phyloP scores from a whole-genome alignment of 2,113 vertebrate species.

The Pycnonotus jocosus region DNA sequence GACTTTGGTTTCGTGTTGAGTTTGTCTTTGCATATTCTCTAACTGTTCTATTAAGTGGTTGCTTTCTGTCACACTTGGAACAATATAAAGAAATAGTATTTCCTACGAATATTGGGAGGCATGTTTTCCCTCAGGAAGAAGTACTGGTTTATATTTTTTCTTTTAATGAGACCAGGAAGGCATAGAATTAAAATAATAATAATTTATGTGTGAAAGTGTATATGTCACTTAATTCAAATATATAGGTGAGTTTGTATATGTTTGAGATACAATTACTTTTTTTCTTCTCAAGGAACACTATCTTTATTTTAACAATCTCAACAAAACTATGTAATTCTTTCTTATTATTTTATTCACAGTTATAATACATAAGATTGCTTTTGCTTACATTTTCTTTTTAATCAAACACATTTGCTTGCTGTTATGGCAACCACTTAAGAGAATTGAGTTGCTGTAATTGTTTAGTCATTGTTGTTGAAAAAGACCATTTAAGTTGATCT shows the following conservation, averaged over 20 bases:
- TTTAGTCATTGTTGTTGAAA: slow-evolving; percentile 28
- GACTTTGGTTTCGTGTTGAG: not conserved
- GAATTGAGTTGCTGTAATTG: slow-evolving; percentile 3
- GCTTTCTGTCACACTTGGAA: not conserved
- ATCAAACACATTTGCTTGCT: slow-evolving; percentile 4
- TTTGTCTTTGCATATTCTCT: not conserved
- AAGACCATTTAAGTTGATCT: slow-evolving; percentile 9
- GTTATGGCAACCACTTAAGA: slow-evolving; percentile 23
- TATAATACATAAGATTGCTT: not conserved
- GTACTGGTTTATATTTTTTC: not conserved
- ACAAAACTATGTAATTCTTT: not conserved
- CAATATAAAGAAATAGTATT: not conserved
- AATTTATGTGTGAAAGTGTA: not conserved
- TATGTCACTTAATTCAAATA: not conserved
- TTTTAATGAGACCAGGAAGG: not conserved
- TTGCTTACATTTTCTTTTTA: slow-evolving; percentile 22
- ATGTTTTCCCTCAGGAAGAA: not conserved
- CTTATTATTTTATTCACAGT: not conserved
- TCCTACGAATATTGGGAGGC: not conserved
- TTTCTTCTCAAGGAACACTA: not conserved
- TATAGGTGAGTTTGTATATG: not conserved
- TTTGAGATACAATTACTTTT: not conserved
- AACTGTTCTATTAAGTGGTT: not conserved
- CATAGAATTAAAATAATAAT: not conserved
- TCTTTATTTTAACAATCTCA: not conserved